Percentiles rank a stretch among this genome's conserved stretches.
These are phyloP conservation scores for Podilymbus podiceps DNA, from an alignment of 2,113 vertebrate species.

Conservation along the genomic window DNA sequence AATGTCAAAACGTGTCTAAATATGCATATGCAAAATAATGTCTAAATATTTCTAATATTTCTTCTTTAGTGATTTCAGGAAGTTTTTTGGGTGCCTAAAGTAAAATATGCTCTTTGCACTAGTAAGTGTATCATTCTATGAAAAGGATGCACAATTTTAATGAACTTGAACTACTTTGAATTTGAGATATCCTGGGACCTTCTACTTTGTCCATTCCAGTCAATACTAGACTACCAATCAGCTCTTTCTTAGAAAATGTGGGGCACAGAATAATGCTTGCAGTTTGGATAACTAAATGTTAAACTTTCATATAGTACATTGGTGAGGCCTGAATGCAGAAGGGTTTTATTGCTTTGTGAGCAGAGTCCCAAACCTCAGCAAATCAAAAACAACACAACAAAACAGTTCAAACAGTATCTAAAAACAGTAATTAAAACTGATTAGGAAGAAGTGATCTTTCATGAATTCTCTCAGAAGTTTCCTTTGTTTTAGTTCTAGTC, in stretches of 20 bases:
- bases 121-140: neutral
- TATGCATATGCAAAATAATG: neutral
- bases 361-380: neutral
- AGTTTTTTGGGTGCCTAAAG: neutral
- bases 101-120: neutral
- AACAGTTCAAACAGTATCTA: neutral
- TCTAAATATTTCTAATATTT: neutral
- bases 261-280: neutral
- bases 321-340: neutral
- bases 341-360: neutral
- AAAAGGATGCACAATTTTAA: neutral
- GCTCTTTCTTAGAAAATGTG: neutral
- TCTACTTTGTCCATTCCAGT: neutral
- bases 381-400: neutral
- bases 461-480: neutral
- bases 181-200: neutral
- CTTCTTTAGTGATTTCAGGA: neutral
- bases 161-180: neutral
- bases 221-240: neutral
- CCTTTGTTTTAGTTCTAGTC: neutral
- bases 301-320: neutral
- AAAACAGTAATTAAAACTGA: neutral
- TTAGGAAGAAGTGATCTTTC: neutral
- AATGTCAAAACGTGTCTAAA: too few relatives aligned
- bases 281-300: neutral